phyloP scores from a whole-genome alignment of 1,140 invertebrate species.

The Drosophila sechellia region DNA sequence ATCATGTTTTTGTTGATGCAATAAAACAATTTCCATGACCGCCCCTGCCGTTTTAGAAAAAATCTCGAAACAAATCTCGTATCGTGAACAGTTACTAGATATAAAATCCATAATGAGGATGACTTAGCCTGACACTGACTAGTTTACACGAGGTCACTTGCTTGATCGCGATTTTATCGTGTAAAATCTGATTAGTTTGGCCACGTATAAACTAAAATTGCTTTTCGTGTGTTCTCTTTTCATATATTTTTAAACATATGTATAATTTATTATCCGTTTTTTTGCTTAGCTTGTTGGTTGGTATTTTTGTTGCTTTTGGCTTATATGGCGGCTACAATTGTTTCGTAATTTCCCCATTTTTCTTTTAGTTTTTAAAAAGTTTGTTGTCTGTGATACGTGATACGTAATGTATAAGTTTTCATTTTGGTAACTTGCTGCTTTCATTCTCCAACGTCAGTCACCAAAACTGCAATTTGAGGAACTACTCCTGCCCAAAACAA shows the following conservation, averaged over 20 bases:
- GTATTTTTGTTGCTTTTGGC: slow-evolving; percentile 76
- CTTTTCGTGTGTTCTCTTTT: slow-evolving; percentile 45
- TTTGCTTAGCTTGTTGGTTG: slow-evolving; percentile 40
- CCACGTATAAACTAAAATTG: slow-evolving; percentile 58
- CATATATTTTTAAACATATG: slow-evolving; percentile 47
- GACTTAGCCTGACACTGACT: slow-evolving; percentile 18
- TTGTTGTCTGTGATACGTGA: slow-evolving; percentile 51
- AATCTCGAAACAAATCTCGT: slow-evolving; percentile 22
- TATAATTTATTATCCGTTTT: slow-evolving; percentile 50
- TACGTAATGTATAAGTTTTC: slow-evolving; percentile 48
- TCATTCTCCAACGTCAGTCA: slow-evolving; percentile 9
- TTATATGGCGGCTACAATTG: slow-evolving; percentile 57
- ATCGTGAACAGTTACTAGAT: slow-evolving; percentile 26
- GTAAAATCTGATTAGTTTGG: slow-evolving; percentile 43
- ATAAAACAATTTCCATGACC: slow-evolving; percentile 21
- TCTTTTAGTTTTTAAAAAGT: slow-evolving; percentile 16
- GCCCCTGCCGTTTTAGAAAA: slow-evolving; percentile 10
- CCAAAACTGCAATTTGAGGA: slow-evolving; percentile 32
- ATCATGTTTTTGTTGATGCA: slow-evolving; percentile 14
- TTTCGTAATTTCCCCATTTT: slow-evolving; percentile 3
- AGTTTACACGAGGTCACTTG: slow-evolving; percentile 37
- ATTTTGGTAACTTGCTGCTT: slow-evolving; percentile 52
- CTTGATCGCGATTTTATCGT: slow-evolving; percentile 32
- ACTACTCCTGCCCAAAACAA: slow-evolving; percentile 4
- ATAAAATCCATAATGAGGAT: slow-evolving; percentile 11